phyloP scores from a whole-genome alignment of 1,140 invertebrate genomes.

The Trigoniulus corallinus region DNA sequence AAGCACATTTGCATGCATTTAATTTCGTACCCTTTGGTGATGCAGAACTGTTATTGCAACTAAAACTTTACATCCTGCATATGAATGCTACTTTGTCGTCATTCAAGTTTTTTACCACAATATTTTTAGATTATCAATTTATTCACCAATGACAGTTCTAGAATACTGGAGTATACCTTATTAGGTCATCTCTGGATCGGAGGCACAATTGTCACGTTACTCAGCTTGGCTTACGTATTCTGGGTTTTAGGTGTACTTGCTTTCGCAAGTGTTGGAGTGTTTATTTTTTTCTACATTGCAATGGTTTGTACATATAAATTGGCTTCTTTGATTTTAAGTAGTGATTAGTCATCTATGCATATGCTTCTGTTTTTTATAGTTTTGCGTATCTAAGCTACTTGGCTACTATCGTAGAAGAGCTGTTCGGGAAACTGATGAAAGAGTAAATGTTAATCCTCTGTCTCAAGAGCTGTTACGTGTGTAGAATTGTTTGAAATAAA shows the following conservation, averaged over 20 bases:
- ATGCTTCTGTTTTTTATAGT: constrained; percentile 31
- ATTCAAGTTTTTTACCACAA: neutral
- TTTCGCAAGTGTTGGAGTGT: constrained; percentile 40
- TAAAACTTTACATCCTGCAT: too few species aligned
- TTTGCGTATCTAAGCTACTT: constrained; percentile 29
- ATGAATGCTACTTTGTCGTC: neutral
- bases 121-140: constrained; percentile 43
- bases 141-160: constrained; percentile 46
- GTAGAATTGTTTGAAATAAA: constrained; percentile 21
- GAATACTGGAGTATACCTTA: constrained; percentile 43
- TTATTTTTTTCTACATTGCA: constrained; percentile 34
- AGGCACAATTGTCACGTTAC: constrained; percentile 41
- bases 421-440: constrained; percentile 36
- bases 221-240: constrained; percentile 38
- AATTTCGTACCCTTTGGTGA: too few species aligned
- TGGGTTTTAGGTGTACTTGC: constrained; percentile 41
- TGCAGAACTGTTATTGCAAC: too few species aligned
- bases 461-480: too few species aligned
- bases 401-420: constrained; percentile 30
- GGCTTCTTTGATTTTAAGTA: neutral
- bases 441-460: constrained; percentile 34
- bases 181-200: constrained; percentile 42
- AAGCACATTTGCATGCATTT: too few species aligned
- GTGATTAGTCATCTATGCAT: neutral
- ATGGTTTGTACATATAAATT: too few species aligned